Evolutionary conservation across 2,113 vertebrate genomes (phyloP).

Genomic region (Phainopepla nitens): DNA sequence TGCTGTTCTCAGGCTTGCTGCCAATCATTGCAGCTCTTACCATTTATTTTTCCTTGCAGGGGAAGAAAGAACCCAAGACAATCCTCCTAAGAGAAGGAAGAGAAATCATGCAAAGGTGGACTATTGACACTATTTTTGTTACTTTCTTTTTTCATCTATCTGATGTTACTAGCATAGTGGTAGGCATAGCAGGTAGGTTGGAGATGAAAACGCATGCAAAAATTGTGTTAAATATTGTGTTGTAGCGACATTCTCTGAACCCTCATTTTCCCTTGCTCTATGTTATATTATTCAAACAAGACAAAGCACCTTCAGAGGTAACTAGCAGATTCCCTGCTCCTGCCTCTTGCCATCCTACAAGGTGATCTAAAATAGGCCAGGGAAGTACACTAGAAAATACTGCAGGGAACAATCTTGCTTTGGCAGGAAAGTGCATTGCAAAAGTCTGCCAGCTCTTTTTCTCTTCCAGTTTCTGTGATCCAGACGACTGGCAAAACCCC

Average conservation of each 20-base stretch:
- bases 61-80: not conserved
- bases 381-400: not conserved
- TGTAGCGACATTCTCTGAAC: not conserved
- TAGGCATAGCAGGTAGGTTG: not conserved
- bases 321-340: not conserved
- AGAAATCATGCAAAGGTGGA: not conserved
- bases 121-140: not conserved
- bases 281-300: not conserved
- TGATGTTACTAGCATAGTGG: not conserved
- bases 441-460: not conserved
- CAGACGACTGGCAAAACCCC: not conserved
- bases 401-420: not conserved
- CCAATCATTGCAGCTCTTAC: not conserved
- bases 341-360: not conserved
- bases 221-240: not conserved
- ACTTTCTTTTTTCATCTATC: not conserved
- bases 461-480: not conserved
- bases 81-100: not conserved
- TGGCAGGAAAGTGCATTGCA: not conserved
- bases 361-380: not conserved
- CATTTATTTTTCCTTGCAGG: not conserved
- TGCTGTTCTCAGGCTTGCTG: constrained; percentile 14
- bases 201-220: not conserved
- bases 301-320: not conserved
- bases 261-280: not conserved